Evolutionary conservation across 2,888 invertebrate genomes (phyloP).

Genomic region (Apodemia hepburni): DNA sequence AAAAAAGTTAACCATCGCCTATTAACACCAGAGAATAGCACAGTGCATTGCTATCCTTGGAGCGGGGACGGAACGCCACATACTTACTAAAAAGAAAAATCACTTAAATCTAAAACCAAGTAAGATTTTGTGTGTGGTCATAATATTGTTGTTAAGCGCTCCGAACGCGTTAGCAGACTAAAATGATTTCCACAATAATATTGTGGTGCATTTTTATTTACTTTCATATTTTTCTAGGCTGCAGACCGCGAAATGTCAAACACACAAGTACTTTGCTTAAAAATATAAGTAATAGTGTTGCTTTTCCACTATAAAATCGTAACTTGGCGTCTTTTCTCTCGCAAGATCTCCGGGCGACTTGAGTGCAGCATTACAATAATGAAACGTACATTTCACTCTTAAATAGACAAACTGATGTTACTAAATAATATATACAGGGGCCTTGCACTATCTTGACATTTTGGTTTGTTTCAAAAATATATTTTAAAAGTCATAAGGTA

Average conservation of each 20-base stretch:
- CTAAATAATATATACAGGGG: constrained; percentile 34
- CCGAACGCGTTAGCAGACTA: too few species aligned
- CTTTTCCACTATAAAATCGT: constrained; percentile 36
- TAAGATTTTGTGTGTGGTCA: too few species aligned
- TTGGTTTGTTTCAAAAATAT: constrained; percentile 23
- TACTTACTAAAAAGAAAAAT: too few species aligned
- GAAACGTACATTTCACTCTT: constrained; percentile 38
- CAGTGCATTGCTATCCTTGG: too few species aligned
- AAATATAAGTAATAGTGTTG: constrained; percentile 32
- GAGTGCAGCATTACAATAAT: constrained; percentile 43
- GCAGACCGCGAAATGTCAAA: constrained; percentile 11
- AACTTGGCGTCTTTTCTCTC: constrained; percentile 33
- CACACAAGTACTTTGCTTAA: constrained; percentile 9
- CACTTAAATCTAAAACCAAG: too few species aligned
- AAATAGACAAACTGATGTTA: constrained; percentile 36
- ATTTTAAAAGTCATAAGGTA: constrained; percentile 30
- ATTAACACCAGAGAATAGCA: too few species aligned
- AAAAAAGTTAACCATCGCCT: too few species aligned
- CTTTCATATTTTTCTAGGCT: constrained; percentile 2
- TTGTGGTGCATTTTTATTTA: constrained; percentile 2
- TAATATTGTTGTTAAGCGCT: too few species aligned
- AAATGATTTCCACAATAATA: too few species aligned
- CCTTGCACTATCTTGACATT: constrained; percentile 36
- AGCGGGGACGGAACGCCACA: too few species aligned
- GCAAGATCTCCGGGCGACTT: constrained; percentile 33